Evolutionary conservation across 2,888 invertebrate genomes (phyloP).

Genomic region (Apeira syringaria): DNA sequence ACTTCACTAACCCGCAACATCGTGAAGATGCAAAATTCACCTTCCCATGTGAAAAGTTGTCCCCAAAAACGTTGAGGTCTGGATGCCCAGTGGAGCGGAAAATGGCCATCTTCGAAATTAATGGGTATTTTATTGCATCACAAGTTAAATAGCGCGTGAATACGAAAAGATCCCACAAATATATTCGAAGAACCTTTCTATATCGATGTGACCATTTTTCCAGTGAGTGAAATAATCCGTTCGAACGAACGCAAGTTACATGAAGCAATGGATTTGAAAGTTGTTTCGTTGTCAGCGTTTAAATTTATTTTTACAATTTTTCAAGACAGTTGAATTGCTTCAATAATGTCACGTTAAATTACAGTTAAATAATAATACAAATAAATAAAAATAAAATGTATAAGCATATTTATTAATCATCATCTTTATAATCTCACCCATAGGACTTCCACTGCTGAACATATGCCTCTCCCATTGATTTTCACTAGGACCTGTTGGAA

Average conservation of each 20-base stretch:
- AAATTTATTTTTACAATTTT: too few relatives aligned
- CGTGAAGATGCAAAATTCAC: constrained; percentile 48
- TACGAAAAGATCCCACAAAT: constrained; percentile 52
- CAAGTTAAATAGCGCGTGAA: constrained; percentile 77
- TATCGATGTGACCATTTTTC: constrained; percentile 39
- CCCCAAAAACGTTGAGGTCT: constrained; percentile 56
- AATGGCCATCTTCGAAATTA: constrained; percentile 77
- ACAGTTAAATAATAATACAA: too few relatives aligned
- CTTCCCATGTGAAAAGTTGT: constrained; percentile 48
- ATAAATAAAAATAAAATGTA: too few relatives aligned
- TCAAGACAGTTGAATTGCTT: too few relatives aligned
- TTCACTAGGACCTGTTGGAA: too few relatives aligned
- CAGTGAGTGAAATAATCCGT: constrained; percentile 35
- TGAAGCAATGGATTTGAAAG: constrained; percentile 33
- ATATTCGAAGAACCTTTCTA: constrained; percentile 46
- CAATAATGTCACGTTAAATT: too few relatives aligned
- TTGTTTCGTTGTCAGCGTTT: constrained; percentile 34
- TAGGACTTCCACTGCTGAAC: too few relatives aligned
- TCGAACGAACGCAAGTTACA: constrained; percentile 34
- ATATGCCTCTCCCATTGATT: too few relatives aligned
- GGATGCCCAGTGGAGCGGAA: constrained; percentile 64
- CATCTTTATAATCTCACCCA: too few relatives aligned
- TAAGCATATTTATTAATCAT: too few relatives aligned
- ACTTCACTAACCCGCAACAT: constrained; percentile 26
- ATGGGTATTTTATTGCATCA: constrained; percentile 79